Conservation (phyloP, 2,888 invertebrate genomes). For the Leptogaster cylindrica region DNA sequence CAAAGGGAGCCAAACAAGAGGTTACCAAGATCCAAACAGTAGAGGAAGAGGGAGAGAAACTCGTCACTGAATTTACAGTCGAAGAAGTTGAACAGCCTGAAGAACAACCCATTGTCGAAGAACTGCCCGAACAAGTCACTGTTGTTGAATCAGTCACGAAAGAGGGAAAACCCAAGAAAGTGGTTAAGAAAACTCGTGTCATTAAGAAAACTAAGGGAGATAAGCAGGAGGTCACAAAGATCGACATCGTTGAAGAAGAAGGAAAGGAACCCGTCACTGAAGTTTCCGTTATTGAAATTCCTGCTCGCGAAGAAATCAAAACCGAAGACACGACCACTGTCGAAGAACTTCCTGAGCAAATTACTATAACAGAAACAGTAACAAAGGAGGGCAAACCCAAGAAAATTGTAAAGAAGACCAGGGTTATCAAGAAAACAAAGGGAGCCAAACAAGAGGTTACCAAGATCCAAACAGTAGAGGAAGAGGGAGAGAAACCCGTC, state of each 20-base stretch:
- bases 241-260: slow-evolving; percentile 56
- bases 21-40: slow-evolving; percentile 59
- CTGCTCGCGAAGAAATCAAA: slow-evolving; percentile 46
- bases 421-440: slow-evolving; percentile 56
- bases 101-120: slow-evolving; percentile 51
- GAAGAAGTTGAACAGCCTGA: slow-evolving; percentile 45
- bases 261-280: slow-evolving; percentile 56
- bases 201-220: slow-evolving; percentile 52
- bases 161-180: slow-evolving; percentile 51
- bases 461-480: slow-evolving; percentile 58
- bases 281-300: slow-evolving; percentile 49
- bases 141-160: slow-evolving; percentile 49
- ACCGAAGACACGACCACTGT: slow-evolving; percentile 51
- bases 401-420: slow-evolving; percentile 53
- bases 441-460: slow-evolving; percentile 58
- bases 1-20: slow-evolving; percentile 56
- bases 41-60: slow-evolving; percentile 56
- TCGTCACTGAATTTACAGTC: slow-evolving; percentile 53
- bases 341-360: slow-evolving; percentile 42
- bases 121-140: slow-evolving; percentile 48
- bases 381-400: slow-evolving; percentile 56
- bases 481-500: slow-evolving; percentile 49
- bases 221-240: slow-evolving; percentile 50
- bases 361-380: slow-evolving; percentile 49
- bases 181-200: slow-evolving; percentile 51